Evolutionary conservation across 2,888 invertebrate species (phyloP).

Genomic region (Prosopocoilus inquinatus): DNA sequence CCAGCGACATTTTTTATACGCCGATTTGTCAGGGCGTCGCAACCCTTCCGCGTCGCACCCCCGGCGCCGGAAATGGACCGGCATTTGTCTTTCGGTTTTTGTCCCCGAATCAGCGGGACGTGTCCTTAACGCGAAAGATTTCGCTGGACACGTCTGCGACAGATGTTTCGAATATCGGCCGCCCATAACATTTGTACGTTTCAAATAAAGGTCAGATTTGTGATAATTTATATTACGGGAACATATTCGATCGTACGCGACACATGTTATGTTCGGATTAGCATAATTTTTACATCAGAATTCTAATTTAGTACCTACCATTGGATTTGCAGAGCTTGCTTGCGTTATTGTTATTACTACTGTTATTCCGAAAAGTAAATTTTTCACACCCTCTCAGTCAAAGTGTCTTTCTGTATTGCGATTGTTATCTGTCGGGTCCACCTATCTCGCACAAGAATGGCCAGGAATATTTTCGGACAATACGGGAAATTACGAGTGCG

Average conservation of each 20-base stretch:
- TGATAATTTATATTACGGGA: conserved; percentile 37
- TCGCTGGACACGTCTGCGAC: neutral
- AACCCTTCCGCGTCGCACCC: conserved; percentile 6
- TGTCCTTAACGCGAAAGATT: neutral
- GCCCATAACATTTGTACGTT: conserved; percentile 41
- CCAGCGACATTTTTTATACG: conserved; percentile 26
- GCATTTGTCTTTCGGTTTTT: neutral
- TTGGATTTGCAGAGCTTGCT: too few species aligned
- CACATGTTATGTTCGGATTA: neutral
- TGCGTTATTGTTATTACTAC: too few species aligned
- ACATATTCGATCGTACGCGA: conserved; percentile 19
- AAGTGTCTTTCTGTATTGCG: neutral
- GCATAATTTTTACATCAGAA: neutral
- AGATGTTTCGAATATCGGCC: neutral
- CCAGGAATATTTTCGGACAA: conserved; percentile 18
- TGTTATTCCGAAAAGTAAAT: too few species aligned
- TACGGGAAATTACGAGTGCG: conserved; percentile 8
- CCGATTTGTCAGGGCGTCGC: conserved; percentile 24
- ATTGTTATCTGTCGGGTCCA: conserved; percentile 18
- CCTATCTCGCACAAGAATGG: conserved; percentile 19
- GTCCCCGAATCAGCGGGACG: neutral
- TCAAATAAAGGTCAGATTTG: conserved; percentile 48
- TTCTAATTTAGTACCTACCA: too few species aligned
- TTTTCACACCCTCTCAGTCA: too few species aligned
- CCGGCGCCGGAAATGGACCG: neutral